phyloP scores from a whole-genome alignment of 2,888 invertebrate genomes.

The Blera fallax region DNA sequence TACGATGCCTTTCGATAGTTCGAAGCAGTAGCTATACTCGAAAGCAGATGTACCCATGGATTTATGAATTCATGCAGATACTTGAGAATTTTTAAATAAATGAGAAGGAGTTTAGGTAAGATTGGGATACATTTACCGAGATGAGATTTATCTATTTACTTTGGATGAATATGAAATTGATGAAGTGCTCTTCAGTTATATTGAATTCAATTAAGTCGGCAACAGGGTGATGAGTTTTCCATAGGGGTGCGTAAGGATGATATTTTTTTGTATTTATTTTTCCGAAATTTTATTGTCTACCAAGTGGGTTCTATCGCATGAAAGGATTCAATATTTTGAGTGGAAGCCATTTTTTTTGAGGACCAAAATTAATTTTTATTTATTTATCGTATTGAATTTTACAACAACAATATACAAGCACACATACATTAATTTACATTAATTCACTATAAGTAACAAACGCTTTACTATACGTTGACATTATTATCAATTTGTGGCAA shows the following conservation, averaged over 20 bases:
- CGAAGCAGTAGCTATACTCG: conserved; percentile 16
- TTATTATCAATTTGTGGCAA: too few species aligned
- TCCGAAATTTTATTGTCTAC: not conserved
- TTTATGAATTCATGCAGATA: conserved; percentile 35
- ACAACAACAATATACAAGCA: too few species aligned
- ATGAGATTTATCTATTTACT: conserved; percentile 70
- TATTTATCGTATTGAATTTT: too few species aligned
- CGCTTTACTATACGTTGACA: too few species aligned
- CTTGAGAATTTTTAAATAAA: conserved; percentile 28
- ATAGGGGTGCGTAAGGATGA: not conserved
- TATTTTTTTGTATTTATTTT: conserved; percentile 13
- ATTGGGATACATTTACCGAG: conserved; percentile 54
- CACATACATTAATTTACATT: too few species aligned
- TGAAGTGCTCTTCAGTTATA: conserved; percentile 70
- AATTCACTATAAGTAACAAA: too few species aligned
- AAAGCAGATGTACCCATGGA: conserved; percentile 57
- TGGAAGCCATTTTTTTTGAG: not conserved
- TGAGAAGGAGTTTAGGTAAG: not conserved
- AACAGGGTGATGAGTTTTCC: conserved; percentile 49
- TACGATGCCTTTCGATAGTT: conserved; percentile 57
- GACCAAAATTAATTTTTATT: not conserved
- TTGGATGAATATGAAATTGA: conserved; percentile 71
- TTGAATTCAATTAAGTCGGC: conserved; percentile 68
- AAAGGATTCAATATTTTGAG: not conserved
- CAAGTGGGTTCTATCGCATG: conserved; percentile 26